These are phyloP conservation scores for Arctocebus calabarensis DNA, from an alignment of 2,797 vertebrate genomes.

Conservation along the genomic window DNA sequence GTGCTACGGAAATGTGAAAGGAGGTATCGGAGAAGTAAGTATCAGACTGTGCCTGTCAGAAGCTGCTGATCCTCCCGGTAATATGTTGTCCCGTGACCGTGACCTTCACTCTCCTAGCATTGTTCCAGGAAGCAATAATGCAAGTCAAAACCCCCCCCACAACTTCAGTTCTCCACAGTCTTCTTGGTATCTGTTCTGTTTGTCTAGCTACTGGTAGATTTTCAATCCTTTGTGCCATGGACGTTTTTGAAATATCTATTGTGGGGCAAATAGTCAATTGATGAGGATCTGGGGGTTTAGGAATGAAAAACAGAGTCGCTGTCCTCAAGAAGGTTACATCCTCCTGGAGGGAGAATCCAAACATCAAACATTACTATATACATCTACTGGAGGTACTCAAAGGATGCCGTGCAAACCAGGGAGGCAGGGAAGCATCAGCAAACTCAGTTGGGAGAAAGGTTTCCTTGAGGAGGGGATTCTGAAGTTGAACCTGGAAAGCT, in stretches of 20 bases:
- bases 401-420: neutral
- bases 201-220: neutral
- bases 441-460: neutral
- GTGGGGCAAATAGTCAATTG: neutral
- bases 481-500: neutral
- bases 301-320: neutral
- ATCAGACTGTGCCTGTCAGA: slow-evolving; percentile 48
- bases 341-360: neutral
- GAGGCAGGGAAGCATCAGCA: neutral
- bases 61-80: slow-evolving; percentile 36
- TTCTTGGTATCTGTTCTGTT: neutral
- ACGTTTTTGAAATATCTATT: neutral
- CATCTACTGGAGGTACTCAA: no score
- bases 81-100: slow-evolving; percentile 50
- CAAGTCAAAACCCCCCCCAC: neutral
- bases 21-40: slow-evolving; percentile 56
- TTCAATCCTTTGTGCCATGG: neutral
- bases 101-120: slow-evolving; percentile 44
- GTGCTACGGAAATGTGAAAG: slow-evolving; percentile 77
- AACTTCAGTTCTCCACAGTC: neutral
- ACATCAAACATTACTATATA: neutral
- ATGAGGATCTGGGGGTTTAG: neutral
- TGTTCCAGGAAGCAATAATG: slow-evolving; percentile 26
- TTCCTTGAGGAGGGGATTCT: neutral
- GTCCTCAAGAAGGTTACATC: neutral